A percentile compares a stretch with the other conserved stretches of the same genome.
These are phyloP conservation scores for Cranoglanis bouderius DNA, from an alignment of 2,113 vertebrate species.

Conservation along the genomic window DNA sequence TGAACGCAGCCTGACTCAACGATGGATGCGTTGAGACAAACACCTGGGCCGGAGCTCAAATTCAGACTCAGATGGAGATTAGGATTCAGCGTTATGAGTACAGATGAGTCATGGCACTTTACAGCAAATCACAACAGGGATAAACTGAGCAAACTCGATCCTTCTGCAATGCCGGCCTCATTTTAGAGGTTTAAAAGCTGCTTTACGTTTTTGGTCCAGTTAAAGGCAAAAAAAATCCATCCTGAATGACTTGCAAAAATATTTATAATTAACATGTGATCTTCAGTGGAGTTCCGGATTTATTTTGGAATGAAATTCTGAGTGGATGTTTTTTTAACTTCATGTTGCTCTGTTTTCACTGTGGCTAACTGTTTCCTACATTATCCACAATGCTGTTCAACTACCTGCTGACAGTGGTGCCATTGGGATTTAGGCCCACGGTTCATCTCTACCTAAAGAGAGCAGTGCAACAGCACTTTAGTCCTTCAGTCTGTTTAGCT, in stretches of 20 bases:
- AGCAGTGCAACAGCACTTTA: background rate
- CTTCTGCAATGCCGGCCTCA: background rate
- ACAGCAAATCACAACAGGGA: constrained; percentile 10
- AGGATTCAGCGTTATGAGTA: constrained; percentile 33
- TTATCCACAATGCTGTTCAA: background rate
- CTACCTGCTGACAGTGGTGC: background rate
- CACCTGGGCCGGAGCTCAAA: constrained; percentile 4
- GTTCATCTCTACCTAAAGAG: background rate
- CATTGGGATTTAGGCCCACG: background rate
- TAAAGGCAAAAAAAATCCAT: background rate
- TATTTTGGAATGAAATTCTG: background rate
- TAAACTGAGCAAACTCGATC: constrained; percentile 12
- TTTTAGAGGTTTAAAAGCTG: background rate
- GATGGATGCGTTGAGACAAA: constrained; percentile 10
- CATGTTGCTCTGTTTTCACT: background rate
- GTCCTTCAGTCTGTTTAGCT: background rate
- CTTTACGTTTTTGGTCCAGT: background rate
- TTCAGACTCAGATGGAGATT: constrained; percentile 30
- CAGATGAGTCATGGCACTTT: constrained; percentile 39
- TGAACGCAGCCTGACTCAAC: constrained; percentile 19
- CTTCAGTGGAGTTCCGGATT: background rate
- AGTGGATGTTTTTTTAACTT: background rate
- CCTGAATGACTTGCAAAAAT: background rate
- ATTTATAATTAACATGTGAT: background rate
- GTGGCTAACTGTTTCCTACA: background rate